Conservation (phyloP, 2,888 invertebrate genomes). For the Panopea generosa region DNA sequence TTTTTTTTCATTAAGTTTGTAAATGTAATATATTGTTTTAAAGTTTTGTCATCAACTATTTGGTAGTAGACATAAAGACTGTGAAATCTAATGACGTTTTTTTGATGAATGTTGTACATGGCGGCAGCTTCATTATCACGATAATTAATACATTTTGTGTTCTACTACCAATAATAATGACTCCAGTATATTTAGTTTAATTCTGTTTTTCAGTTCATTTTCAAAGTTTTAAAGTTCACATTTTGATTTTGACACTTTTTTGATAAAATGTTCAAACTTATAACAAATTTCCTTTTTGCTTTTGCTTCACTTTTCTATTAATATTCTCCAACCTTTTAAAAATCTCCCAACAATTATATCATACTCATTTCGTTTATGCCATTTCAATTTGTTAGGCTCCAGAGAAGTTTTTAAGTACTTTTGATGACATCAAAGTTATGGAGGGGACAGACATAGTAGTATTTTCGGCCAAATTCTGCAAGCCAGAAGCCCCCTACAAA, state of each 20-base stretch:
- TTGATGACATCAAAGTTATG: slow-evolving; percentile 97
- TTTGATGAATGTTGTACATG: too few species aligned
- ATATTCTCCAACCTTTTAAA: too few species aligned
- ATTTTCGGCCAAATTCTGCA: slow-evolving; percentile 97
- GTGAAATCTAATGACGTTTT: too few species aligned
- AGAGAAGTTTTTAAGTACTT: slow-evolving; percentile 93
- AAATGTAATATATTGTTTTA: too few species aligned
- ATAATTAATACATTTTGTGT: too few species aligned
- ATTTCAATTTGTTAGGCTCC: slow-evolving; percentile 68
- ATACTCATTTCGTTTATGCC: too few species aligned
- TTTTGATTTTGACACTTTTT: background rate
- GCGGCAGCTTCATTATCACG: too few species aligned
- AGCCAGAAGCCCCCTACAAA: slow-evolving; percentile 90
- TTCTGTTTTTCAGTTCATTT: slow-evolving; percentile 5
- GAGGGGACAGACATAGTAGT: slow-evolving; percentile 98
- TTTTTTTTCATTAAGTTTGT: too few species aligned
- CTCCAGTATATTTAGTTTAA: background rate
- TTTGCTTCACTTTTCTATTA: slow-evolving; percentile 1
- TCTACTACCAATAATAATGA: too few species aligned
- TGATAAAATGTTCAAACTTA: background rate
- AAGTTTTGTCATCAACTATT: too few species aligned
- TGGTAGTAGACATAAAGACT: too few species aligned
- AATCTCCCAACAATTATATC: too few species aligned
- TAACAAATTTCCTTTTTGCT: background rate
- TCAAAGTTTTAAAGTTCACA: background rate